Conservation (phyloP, 2,888 invertebrate species). For the Orthonevra nobilis region DNA sequence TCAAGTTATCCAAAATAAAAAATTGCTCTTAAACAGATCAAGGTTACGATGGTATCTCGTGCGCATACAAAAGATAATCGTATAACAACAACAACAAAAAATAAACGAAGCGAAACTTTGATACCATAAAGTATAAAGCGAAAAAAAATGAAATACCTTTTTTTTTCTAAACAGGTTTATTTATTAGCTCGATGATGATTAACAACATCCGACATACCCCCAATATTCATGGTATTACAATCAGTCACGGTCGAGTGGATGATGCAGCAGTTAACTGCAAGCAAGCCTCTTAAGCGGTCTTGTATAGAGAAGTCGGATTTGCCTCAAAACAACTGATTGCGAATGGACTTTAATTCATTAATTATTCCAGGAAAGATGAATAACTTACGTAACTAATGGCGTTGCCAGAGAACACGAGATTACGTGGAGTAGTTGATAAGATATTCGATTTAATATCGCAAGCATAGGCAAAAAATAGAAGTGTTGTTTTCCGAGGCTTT, state of each 20-base stretch:
- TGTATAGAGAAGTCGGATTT: not conserved
- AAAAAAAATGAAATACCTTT: too few relatives aligned
- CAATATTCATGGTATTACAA: not conserved
- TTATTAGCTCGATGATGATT: constrained; percentile 13
- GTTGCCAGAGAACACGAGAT: not conserved
- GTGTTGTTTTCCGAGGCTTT: too few relatives aligned
- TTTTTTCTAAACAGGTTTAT: constrained; percentile 23
- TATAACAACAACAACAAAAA: too few relatives aligned
- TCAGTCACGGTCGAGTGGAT: constrained; percentile 8
- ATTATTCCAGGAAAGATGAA: constrained; percentile 17
- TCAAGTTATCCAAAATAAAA: constrained; percentile 15
- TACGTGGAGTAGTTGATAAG: too few relatives aligned
- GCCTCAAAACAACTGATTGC: constrained; percentile 17
- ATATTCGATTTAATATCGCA: too few relatives aligned
- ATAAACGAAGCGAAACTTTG: too few relatives aligned
- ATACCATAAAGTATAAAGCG: too few relatives aligned
- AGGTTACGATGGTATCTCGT: constrained; percentile 27
- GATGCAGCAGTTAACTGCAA: constrained; percentile 24
- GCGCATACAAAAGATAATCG: constrained; percentile 22
- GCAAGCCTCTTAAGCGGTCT: too few relatives aligned
- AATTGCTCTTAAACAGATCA: constrained; percentile 38
- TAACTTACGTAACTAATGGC: not conserved
- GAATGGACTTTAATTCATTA: constrained; percentile 33
- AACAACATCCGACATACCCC: constrained; percentile 21
- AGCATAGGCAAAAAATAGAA: too few relatives aligned